Evolutionary conservation across 2,113 vertebrate species (phyloP).

Genomic region (Antechinus flavipes): DNA sequence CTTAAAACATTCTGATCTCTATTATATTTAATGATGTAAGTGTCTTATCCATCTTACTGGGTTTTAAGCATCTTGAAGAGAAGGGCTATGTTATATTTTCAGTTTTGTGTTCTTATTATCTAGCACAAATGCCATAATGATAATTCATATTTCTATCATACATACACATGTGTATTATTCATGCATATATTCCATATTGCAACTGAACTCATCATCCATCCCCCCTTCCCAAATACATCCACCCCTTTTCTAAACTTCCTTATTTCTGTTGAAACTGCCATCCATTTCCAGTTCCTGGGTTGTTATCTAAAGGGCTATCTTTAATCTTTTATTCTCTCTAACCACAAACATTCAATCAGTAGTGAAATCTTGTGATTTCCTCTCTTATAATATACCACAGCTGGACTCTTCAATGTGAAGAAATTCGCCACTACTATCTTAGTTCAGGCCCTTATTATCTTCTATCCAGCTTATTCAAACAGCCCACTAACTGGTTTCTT

Average conservation of each 20-base stretch:
- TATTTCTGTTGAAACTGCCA: not conserved
- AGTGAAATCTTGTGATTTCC: not conserved
- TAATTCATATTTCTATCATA: not conserved
- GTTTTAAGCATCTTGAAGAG: not conserved
- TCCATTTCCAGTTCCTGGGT: not conserved
- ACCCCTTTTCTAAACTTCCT: not conserved
- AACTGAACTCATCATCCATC: not conserved
- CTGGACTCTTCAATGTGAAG: not conserved
- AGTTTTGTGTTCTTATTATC: not conserved
- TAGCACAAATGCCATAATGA: not conserved
- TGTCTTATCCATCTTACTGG: not conserved
- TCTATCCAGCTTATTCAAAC: not conserved
- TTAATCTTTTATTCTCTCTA: not conserved
- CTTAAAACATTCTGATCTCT: not conserved
- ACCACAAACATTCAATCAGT: not conserved
- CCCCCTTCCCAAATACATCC: not conserved
- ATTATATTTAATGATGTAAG: not conserved
- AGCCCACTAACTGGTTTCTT: not conserved
- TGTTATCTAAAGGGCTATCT: not conserved
- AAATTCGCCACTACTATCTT: not conserved
- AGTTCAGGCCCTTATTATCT: not conserved
- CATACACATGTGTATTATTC: not conserved
- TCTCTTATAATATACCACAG: not conserved
- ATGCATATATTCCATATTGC: not conserved
- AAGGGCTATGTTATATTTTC: not conserved